Evolutionary conservation across 2,113 vertebrate genomes (phyloP), one percentile per base, ranked within the genome.

Genomic region (Cariama cristata): DNA sequence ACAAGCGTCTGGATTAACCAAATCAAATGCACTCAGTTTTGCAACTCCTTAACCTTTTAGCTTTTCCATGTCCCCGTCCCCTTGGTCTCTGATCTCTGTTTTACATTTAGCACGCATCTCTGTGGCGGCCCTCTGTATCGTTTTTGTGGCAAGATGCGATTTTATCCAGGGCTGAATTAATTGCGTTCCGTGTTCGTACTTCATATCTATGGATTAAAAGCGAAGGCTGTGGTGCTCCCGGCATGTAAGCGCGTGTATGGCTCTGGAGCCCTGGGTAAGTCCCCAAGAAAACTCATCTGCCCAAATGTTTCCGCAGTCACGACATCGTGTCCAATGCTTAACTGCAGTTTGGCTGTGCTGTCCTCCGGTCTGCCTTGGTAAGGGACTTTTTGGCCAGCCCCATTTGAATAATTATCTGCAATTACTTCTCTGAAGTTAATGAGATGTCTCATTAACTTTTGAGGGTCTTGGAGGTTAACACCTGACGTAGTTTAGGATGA

Each of bases 311-410:
- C 26, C 1, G 0, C 38, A 19, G 28, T 33, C 35, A 4, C 4
- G 1, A 33, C 0, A 0, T 6, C n/a, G 45, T 30, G 77, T 19
- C 49, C 0, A 0, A 12, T 30, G 76, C 0, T 4, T 42, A 52
- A 62, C 17, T 3, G 2, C 21, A 16, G 12, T 9, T 3, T 1
- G 6, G 67, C 47, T 1, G 0, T 14, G 47, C 27, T 4, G 2
- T 21, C 18, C 33, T 32, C 40, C 2, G 0, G 6, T 22, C 14
- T 32, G 14, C 42, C 59, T 28, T 14, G 8, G 4, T 52, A 30
- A 11, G 3, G 62, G 55, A 7, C 12, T 18, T 63, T 68, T 28
- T 53, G 62, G 35, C 11, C 79, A 72, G 11, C 15, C 32, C 28
- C 2, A 1, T 44, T 24, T 64, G 8, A 72, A 47, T 40, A 73